Conservation (phyloP, 1,140 invertebrate genomes). For the Heterodera schachtii region DNA sequence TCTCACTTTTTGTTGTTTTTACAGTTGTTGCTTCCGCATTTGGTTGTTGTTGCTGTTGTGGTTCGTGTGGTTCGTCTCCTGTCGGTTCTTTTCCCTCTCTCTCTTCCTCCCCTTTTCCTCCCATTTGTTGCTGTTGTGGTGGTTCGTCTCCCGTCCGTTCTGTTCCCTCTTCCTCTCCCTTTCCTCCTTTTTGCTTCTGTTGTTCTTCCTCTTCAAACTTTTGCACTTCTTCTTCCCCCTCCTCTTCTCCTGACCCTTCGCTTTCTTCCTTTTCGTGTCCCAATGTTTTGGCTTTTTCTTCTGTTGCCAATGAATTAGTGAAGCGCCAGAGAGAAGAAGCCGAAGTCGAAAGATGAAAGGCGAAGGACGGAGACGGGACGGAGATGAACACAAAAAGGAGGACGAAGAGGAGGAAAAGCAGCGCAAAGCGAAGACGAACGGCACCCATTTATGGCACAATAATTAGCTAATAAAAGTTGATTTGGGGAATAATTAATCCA, state of each 20-base stretch:
- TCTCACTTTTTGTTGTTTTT: not conserved
- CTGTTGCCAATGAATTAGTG: not conserved
- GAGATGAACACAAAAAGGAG: not conserved
- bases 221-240: not conserved
- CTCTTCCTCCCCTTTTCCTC: not conserved
- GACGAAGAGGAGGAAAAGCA: not conserved
- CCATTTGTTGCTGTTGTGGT: not conserved
- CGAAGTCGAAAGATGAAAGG: not conserved
- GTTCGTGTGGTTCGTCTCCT: not conserved
- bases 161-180: not conserved
- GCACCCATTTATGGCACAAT: not conserved
- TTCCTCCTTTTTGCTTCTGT: not conserved
- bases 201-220: not conserved
- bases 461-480: not conserved
- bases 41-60: not conserved
- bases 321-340: slow-evolving; percentile 7
- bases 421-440: not conserved
- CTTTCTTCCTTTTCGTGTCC: not conserved
- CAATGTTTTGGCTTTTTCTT: not conserved
- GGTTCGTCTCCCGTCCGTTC: not conserved
- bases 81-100: too few species aligned
- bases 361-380: not conserved
- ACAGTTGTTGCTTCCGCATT: not conserved
- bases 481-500: too few species aligned
- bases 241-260: not conserved